Percentiles rank a stretch among this genome's conserved stretches.
Evolutionary conservation across 1,140 invertebrate species (phyloP).

Genomic region (Aricia agestis): DNA sequence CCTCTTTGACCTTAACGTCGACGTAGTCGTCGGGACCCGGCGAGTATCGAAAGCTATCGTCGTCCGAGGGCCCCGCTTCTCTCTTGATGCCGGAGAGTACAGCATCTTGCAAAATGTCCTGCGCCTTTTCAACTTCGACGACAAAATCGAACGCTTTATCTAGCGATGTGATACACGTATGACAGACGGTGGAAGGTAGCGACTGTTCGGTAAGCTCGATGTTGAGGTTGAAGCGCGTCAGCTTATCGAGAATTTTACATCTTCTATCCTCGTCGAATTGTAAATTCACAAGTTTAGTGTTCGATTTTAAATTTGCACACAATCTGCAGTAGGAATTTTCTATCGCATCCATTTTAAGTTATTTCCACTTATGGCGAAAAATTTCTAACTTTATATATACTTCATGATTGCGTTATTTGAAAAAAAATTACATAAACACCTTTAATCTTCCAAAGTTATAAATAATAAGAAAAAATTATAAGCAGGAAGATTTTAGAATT

Average conservation of each 20-base stretch:
- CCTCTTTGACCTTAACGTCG: conserved; percentile 21
- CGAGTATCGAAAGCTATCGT: conserved; percentile 17
- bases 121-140: conserved; percentile 41
- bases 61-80: conserved; percentile 21
- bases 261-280: conserved; percentile 34
- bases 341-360: conserved; percentile 30
- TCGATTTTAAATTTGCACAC: conserved; percentile 44
- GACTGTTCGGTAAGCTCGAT: conserved; percentile 28
- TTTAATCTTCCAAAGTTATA: too few relatives aligned
- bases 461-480: too few relatives aligned
- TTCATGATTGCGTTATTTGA: too few relatives aligned
- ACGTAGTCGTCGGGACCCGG: conserved; percentile 12
- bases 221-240: conserved; percentile 32
- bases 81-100: conserved; percentile 28
- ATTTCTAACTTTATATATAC: not conserved
- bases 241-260: conserved; percentile 40
- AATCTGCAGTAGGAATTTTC: conserved; percentile 44
- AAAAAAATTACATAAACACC: too few relatives aligned
- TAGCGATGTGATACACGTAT: conserved; percentile 43
- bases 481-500: too few relatives aligned
- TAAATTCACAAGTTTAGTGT: conserved; percentile 43
- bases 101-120: conserved; percentile 37
- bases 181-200: conserved; percentile 50
- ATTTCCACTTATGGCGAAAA: not conserved
- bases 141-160: conserved; percentile 52